Percentiles rank a stretch among this genome's conserved stretches.
These are phyloP conservation scores for Drosophila repleta DNA, from an alignment of 1,140 invertebrate species.

Conservation along the genomic window DNA sequence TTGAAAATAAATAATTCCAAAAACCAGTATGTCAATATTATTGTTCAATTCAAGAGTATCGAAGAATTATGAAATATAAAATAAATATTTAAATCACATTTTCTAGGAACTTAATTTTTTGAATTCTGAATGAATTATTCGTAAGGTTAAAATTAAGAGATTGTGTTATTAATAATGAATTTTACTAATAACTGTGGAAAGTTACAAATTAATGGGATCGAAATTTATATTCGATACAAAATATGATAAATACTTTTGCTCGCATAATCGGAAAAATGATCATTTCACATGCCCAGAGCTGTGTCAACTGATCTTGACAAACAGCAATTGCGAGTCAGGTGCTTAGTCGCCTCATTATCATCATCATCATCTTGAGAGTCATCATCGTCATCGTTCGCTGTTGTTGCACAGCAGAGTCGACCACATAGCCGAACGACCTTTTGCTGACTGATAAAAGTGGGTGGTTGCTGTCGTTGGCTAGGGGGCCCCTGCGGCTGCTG, in stretches of 20 bases:
- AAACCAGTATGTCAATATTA: too few relatives aligned
- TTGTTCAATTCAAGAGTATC: too few relatives aligned
- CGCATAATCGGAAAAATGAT: slow-evolving; percentile 8
- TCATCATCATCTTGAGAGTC: not conserved
- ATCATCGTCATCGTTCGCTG: slow-evolving; percentile 7
- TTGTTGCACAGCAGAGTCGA: slow-evolving; percentile 32
- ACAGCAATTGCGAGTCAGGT: slow-evolving; percentile 58
- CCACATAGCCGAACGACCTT: slow-evolving; percentile 75
- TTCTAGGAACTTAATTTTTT: too few relatives aligned
- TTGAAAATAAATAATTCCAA: too few relatives aligned
- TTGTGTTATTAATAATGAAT: too few relatives aligned
- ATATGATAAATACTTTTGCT: not conserved
- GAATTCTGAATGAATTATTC: too few relatives aligned
- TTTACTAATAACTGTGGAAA: too few relatives aligned
- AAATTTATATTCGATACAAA: not conserved
- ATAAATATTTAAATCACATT: too few relatives aligned
- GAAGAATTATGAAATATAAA: too few relatives aligned
- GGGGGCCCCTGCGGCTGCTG: slow-evolving; percentile 54
- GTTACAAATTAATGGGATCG: too few relatives aligned
- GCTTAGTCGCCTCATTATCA: slow-evolving; percentile 26
- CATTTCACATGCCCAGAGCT: slow-evolving; percentile 3
- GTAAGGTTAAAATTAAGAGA: too few relatives aligned
- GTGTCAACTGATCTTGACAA: slow-evolving; percentile 58
- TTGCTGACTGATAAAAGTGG: slow-evolving; percentile 78
- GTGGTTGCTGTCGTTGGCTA: slow-evolving; percentile 48